A percentile compares a stretch with the other conserved stretches of the same genome.
Conservation (phyloP, 2,888 invertebrate species). For the Cheilosia vulpina region DNA sequence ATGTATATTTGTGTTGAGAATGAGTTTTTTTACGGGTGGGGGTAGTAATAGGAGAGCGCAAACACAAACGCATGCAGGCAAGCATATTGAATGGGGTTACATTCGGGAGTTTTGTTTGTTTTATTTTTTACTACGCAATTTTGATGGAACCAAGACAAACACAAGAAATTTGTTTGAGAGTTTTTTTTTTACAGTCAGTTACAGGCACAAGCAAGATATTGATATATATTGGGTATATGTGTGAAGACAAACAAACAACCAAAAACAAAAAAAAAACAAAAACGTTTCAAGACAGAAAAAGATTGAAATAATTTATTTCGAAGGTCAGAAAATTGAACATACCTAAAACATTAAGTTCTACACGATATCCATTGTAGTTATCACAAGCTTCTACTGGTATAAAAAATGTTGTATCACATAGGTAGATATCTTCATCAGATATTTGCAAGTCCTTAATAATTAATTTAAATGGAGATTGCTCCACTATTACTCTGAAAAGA, state of each 20-base stretch:
- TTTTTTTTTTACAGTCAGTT: constrained; percentile 13
- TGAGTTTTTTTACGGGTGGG: not conserved
- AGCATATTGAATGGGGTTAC: constrained; percentile 30
- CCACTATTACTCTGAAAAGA: constrained; percentile 79
- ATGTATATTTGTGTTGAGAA: constrained; percentile 23
- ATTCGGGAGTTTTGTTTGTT: constrained; percentile 14
- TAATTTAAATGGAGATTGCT: constrained; percentile 81
- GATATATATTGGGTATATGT: not conserved
- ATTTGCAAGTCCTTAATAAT: constrained; percentile 85
- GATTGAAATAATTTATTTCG: not conserved
- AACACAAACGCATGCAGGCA: constrained; percentile 65
- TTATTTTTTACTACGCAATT: constrained; percentile 32
- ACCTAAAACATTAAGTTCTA: constrained; percentile 90
- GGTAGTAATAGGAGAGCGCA: constrained; percentile 26
- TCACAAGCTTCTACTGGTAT: constrained; percentile 90
- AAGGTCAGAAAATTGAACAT: constrained; percentile 82
- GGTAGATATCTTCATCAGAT: constrained; percentile 90
- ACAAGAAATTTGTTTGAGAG: constrained; percentile 3
- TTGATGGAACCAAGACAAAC: constrained; percentile 31
- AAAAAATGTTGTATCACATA: constrained; percentile 91
- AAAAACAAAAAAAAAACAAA: not conserved
- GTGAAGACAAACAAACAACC: constrained; percentile 7
- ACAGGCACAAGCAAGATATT: constrained; percentile 54
- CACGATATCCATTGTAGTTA: constrained; percentile 88
- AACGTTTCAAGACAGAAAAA: constrained; percentile 27